Evolutionary conservation across 2,888 invertebrate genomes (phyloP), one percentile per base, ranked within the genome.

Genomic region (Proisotoma minuta): DNA sequence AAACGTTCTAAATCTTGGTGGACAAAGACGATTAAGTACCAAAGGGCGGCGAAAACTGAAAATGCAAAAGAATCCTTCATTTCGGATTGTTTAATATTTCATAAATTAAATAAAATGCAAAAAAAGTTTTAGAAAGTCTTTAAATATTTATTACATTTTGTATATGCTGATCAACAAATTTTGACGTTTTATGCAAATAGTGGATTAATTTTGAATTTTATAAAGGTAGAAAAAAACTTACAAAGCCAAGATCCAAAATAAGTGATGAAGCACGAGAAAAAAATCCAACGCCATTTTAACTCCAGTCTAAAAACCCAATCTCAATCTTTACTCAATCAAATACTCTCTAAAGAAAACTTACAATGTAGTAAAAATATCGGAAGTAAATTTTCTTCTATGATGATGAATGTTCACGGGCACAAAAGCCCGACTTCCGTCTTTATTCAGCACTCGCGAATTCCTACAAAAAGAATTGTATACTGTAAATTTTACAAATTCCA

Each of bases 281-380:
- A 79, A 1, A 94, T 94, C 89, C 91, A 94, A 47, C 93, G 83
- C 97, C 97, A 97, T 78, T 91, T 88, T 0, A 88, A 84, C 78
- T 93, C 95, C 71, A 97, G 91, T 75, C 65, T 65, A 18, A 34
- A 34, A 10, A 15, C 34, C 8, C 34, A 34, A 10, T 34, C 15
- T 34, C 8, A 15, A 34, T 15, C 8, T 34, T 8, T 51, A 15
- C 22, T 20, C 12, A 23, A 8, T 5, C 22, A 22, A 3, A 40
- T 3, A 3, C 20, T 56, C 15, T 8, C 4, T 18, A 24, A 50
- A 10, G 8, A n/a, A 8, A 27, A n/a, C 51, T 57, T 49, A 65
- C 65, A 96, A 81, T 0, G 91, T 91, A 24, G 90, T 87, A 79
- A 92, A 93, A 75, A 88, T 84, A 76, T 87, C 87, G 68, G 81